Base-by-base conservation (phyloP, 2,113 vertebrate species). In the Ranitomeya imitator region DNA sequence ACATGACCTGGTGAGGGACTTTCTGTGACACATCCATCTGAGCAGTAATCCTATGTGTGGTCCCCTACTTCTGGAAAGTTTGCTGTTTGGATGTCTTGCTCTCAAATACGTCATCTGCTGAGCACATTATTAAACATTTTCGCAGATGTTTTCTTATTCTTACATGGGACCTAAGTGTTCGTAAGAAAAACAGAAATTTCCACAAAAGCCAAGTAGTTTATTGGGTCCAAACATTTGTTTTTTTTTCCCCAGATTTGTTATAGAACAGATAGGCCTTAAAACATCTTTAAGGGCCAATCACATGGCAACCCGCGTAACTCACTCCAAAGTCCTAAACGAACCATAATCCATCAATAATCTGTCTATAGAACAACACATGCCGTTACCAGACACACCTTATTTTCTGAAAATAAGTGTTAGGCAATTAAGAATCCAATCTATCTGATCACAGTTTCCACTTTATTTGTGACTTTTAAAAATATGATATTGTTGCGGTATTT, bases 1-100 rank as follows among this genome's bases (percentile, higher is more conserved):
- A 54, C 45, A 73, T 59, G 13, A 74, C 7, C 21, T 51, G 76
- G 11, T 63, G 37, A 51, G 4, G 65, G 59, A 61, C 65, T 19
- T 82, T 45, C 59, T 63, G 7, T 82, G 59, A 82, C 59, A 79
- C 76, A 79, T 55, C 10, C n/a, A 37, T 8, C 59, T 82, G 59
- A 65, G 60, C 19, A 65, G 52, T 15, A 63, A 61, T 60, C 79
- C 31, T 31, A 83, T 67, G 61, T 67, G 60, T 67, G 37, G 26
- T 67, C 61, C 31, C 0, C 61, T 67, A 21, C 16, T 10, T 67
- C 16, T 54, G 37, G 13, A 65, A 69, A 71, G 15, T 71, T 59
- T 26, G 37, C 52, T 65, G 31, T 69, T 84, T 54, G 21, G 7
- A 67, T 67, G n/a, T 63, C 61, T 63, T 84, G 8, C 63, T 55